Percentiles rank a stretch among this genome's conserved stretches.
Evolutionary conservation across 2,797 vertebrate species (phyloP).

Genomic region (Vipera latastei): DNA sequence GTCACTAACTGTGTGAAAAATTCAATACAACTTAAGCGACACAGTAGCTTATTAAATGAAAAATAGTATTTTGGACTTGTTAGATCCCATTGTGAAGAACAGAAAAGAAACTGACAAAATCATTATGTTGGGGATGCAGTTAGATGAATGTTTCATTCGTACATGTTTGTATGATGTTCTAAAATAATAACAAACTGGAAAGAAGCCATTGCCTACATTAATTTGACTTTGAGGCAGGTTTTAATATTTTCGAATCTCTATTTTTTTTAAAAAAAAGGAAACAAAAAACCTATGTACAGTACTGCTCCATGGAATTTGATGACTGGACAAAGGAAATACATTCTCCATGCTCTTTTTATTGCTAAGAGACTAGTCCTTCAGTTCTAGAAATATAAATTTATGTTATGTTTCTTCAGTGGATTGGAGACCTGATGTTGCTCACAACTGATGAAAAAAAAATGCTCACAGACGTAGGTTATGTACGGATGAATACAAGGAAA

Average conservation of each 20-base stretch:
- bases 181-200: neutral
- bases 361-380: neutral
- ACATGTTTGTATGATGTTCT: neutral
- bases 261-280: neutral
- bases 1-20: neutral
- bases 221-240: neutral
- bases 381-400: neutral
- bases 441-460: neutral
- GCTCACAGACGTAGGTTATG: neutral
- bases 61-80: neutral
- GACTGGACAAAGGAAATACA: neutral
- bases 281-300: neutral
- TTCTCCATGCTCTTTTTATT: neutral
- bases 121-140: neutral
- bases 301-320: neutral
- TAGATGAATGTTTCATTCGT: neutral
- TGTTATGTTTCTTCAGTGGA: neutral
- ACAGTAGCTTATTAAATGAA: neutral
- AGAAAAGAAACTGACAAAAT: neutral
- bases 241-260: neutral
- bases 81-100: neutral
- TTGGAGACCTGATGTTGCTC: neutral
- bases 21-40: neutral
- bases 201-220: neutral
- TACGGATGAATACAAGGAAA: neutral